Evolutionary conservation across 2,113 vertebrate species (phyloP).

Genomic region (Limnothrissa miodon): DNA sequence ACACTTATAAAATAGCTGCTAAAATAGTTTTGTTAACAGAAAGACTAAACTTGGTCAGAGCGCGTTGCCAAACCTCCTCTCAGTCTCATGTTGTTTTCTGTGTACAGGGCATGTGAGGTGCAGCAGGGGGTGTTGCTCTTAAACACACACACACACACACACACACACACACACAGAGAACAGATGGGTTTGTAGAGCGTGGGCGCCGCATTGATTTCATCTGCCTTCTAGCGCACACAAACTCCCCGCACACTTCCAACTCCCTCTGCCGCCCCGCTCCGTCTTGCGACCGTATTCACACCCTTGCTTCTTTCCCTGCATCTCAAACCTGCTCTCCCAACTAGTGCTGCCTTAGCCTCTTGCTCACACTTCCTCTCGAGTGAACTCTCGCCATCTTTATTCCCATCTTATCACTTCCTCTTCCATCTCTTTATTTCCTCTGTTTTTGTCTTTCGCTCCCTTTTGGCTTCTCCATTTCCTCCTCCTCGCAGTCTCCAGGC

Average conservation of each 20-base stretch:
- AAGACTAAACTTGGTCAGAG: constrained; percentile 4
- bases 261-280: not conserved
- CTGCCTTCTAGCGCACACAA: constrained; percentile 46
- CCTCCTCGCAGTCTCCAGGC: constrained; percentile 19
- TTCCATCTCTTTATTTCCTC: too few species aligned
- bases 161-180: too few species aligned
- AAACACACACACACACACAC: too few species aligned
- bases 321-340: too few species aligned
- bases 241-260: constrained; percentile 11
- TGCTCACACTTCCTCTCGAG: constrained; percentile 8
- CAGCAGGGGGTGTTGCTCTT: constrained; percentile 30
- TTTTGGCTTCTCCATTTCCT: constrained; percentile 4
- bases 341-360: too few species aligned
- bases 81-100: not conserved
- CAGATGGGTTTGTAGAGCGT: constrained; percentile 45
- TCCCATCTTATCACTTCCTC: too few species aligned
- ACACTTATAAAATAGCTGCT: too few species aligned
- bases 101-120: not conserved
- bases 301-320: too few species aligned
- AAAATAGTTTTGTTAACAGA: not conserved
- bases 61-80: not conserved
- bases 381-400: not conserved
- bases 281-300: too few species aligned
- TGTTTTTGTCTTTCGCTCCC: not conserved
- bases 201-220: constrained; percentile 46